These are phyloP conservation scores for Sarcophilus harrisii DNA, from an alignment of 2,797 vertebrate genomes.

Conservation along the genomic window DNA sequence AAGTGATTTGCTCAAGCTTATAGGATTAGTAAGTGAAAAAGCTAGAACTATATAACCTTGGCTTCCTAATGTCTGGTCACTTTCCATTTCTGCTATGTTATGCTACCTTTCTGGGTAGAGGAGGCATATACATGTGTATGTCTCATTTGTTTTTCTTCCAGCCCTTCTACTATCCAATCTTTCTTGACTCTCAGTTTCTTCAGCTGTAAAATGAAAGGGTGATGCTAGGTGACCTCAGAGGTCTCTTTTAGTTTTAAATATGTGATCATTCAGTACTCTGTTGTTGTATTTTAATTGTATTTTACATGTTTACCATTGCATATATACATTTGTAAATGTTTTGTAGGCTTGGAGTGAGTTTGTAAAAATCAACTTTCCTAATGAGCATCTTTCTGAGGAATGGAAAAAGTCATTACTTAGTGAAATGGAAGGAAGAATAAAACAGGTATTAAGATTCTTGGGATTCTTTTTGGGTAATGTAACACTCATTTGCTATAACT, in stretches of 20 bases:
- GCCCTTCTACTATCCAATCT: background rate
- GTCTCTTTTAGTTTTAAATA: background rate
- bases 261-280: background rate
- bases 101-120: background rate
- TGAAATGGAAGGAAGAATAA: slow-evolving; percentile 90
- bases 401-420: slow-evolving; percentile 87
- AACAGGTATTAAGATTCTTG: slow-evolving; percentile 83
- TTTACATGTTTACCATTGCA: background rate
- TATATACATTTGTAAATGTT: background rate
- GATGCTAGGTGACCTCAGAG: background rate
- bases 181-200: background rate
- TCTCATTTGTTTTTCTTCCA: background rate
- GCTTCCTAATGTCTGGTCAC: background rate
- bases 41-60: background rate
- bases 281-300: background rate
- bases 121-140: background rate
- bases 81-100: background rate
- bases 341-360: slow-evolving; percentile 90
- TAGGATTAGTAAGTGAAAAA: no score
- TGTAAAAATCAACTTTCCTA: slow-evolving; percentile 86
- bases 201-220: background rate
- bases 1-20: no score
- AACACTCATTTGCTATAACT: background rate
- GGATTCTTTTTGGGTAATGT: background rate
- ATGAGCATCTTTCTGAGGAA: slow-evolving; percentile 75